A percentile compares a stretch with the other conserved stretches of the same genome.
phyloP scores from a whole-genome alignment of 2,888 invertebrate species.

The Eretmocerus hayati region DNA sequence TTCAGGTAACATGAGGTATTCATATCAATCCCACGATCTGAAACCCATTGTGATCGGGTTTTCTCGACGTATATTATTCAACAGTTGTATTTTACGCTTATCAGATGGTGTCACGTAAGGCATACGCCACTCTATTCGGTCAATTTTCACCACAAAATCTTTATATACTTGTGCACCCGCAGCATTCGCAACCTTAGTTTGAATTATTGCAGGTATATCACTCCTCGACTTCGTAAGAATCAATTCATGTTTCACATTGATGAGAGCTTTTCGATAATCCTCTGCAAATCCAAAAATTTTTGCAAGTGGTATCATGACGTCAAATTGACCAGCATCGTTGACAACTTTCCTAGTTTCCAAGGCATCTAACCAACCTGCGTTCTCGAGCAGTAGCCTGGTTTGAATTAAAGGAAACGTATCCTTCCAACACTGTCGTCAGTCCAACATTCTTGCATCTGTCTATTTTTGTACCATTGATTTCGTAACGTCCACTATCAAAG shows the following conservation, averaged over 20 bases:
- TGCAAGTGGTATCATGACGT: slow-evolving; percentile 7
- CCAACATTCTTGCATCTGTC: slow-evolving; percentile 34
- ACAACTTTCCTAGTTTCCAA: neutral
- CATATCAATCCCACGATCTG: slow-evolving; percentile 38
- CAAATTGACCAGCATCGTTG: slow-evolving; percentile 19
- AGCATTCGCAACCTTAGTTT: neutral
- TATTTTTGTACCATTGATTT: slow-evolving; percentile 34
- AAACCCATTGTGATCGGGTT: slow-evolving; percentile 25
- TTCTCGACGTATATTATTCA: too few relatives aligned
- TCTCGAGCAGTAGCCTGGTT: slow-evolving; percentile 8
- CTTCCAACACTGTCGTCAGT: slow-evolving; percentile 28
- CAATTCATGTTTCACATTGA: slow-evolving; percentile 11
- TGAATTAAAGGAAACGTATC: neutral
- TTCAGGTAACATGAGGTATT: slow-evolving; percentile 36
- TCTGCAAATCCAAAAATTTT: slow-evolving; percentile 12
- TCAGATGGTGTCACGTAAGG: too few relatives aligned
- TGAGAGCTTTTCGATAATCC: slow-evolving; percentile 10
- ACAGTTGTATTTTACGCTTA: too few relatives aligned
- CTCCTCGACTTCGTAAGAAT: slow-evolving; percentile 10
- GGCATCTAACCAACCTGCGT: slow-evolving; percentile 13
- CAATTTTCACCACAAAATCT: too few relatives aligned
- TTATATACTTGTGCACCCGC: slow-evolving; percentile 16
- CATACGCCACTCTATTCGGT: too few relatives aligned
- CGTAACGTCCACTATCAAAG: slow-evolving; percentile 37
- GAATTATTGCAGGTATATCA: slow-evolving; percentile 6